Evolutionary conservation across 2,888 invertebrate species (phyloP).

Genomic region (Heterodera filipjevi): DNA sequence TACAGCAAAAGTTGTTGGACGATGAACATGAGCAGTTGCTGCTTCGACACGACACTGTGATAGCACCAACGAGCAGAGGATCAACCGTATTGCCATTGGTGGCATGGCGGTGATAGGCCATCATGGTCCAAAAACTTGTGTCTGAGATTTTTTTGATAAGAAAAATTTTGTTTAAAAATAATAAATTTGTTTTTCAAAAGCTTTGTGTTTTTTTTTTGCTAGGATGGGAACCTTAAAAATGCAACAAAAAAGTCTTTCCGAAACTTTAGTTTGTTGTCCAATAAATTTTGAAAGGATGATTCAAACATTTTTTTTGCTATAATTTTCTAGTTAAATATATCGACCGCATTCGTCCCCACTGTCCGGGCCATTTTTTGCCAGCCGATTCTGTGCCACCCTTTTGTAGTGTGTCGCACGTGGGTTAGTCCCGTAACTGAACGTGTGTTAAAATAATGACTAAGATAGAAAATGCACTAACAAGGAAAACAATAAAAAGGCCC

Average conservation of each 20-base stretch:
- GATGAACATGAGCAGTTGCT: neutral
- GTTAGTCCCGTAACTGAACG: neutral
- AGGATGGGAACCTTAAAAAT: neutral
- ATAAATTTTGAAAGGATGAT: too few species aligned
- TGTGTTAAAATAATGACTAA: too few species aligned
- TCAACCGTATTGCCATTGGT: neutral
- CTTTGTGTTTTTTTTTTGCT: too few species aligned
- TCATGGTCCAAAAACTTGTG: slow-evolving; percentile 24
- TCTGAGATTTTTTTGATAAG: neutral
- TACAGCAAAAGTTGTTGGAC: neutral
- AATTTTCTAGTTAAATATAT: too few species aligned
- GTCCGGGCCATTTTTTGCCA: neutral
- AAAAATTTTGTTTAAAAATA: neutral
- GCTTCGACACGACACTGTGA: slow-evolving; percentile 7
- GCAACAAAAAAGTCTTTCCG: too few species aligned
- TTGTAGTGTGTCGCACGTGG: neutral
- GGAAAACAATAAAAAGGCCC: too few species aligned
- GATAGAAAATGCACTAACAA: too few species aligned
- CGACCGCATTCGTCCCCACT: neutral
- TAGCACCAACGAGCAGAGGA: slow-evolving; percentile 16
- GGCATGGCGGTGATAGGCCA: slow-evolving; percentile 21
- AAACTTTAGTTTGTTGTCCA: too few species aligned
- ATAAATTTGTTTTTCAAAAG: neutral
- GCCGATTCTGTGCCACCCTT: neutral
- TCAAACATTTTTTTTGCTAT: too few species aligned